Evolutionary conservation across 2,888 invertebrate genomes (phyloP).

Genomic region (Orthosia gracilis): DNA sequence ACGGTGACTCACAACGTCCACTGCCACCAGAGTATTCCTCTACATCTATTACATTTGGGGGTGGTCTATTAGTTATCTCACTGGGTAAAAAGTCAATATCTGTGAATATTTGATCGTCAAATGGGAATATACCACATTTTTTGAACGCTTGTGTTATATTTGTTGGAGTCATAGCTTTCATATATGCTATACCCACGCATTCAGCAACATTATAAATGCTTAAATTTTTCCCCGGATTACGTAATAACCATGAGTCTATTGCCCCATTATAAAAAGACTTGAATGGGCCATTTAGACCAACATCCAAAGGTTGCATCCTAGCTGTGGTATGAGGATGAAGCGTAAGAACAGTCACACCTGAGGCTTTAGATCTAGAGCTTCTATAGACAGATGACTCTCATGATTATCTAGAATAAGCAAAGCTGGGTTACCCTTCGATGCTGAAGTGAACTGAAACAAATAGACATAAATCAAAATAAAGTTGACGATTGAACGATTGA

Average conservation of each 20-base stretch:
- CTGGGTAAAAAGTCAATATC: slow-evolving; percentile 20
- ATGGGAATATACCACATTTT: slow-evolving; percentile 9
- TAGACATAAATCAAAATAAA: slow-evolving; percentile 1
- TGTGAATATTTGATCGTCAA: slow-evolving; percentile 6
- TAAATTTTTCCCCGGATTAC: slow-evolving; percentile 3
- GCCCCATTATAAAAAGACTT: slow-evolving; percentile 8
- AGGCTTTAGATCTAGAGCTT: slow-evolving; percentile 14
- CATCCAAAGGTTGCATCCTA: background rate
- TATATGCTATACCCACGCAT: slow-evolving; percentile 9
- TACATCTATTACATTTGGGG: slow-evolving; percentile 6
- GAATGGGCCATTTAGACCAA: slow-evolving; percentile 7
- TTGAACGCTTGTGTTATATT: slow-evolving; percentile 8
- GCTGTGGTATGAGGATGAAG: slow-evolving; percentile 2
- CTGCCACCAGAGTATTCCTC: background rate
- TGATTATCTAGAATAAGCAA: slow-evolving; percentile 21
- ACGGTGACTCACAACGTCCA: slow-evolving; percentile 4
- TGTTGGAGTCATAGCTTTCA: slow-evolving; percentile 1
- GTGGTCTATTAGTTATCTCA: slow-evolving; percentile 18
- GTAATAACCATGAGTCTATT: slow-evolving; percentile 4
- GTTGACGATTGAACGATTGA: background rate
- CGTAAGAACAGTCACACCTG: background rate
- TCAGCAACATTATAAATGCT: slow-evolving; percentile 9
- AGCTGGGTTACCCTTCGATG: slow-evolving; percentile 4
- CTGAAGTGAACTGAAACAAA: slow-evolving; percentile 1
- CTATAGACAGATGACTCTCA: slow-evolving; percentile 19